Evolutionary conservation across 1,140 invertebrate species (phyloP).

Genomic region (Diplogasteroides magnus): DNA sequence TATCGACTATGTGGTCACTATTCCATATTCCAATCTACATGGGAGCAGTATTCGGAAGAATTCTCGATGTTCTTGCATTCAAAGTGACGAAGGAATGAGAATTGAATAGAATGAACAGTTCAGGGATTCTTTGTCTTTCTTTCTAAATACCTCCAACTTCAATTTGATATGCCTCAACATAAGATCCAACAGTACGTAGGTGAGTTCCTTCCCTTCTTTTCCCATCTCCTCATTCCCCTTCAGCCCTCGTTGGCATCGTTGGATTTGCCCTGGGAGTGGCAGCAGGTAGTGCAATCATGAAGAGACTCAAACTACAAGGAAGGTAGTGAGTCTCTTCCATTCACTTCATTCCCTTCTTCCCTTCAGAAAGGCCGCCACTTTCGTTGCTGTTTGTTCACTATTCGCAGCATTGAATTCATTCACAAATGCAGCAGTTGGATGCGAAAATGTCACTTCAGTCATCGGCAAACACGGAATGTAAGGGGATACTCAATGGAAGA

Average conservation of each 20-base stretch:
- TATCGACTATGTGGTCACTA: slow-evolving; percentile 15
- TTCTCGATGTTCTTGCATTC: slow-evolving; percentile 37
- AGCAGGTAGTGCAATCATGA: slow-evolving; percentile 29
- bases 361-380: slow-evolving; percentile 17
- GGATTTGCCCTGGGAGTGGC: slow-evolving; percentile 36
- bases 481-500: neutral
- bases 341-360: neutral
- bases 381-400: slow-evolving; percentile 24
- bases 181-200: slow-evolving; percentile 34
- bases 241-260: slow-evolving; percentile 29
- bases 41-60: slow-evolving; percentile 36
- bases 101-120: slow-evolving; percentile 4
- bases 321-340: slow-evolving; percentile 21
- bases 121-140: slow-evolving; percentile 35
- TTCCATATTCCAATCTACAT: slow-evolving; percentile 35
- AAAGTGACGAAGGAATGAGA: slow-evolving; percentile 17
- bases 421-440: slow-evolving; percentile 29
- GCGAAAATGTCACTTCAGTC: slow-evolving; percentile 29
- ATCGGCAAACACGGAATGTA: slow-evolving; percentile 33
- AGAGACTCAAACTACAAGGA: slow-evolving; percentile 30
- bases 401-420: slow-evolving; percentile 33
- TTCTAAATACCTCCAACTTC: slow-evolving; percentile 34
- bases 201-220: slow-evolving; percentile 2
- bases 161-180: slow-evolving; percentile 37
- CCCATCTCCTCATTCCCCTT: slow-evolving; percentile 6